phyloP scores from a whole-genome alignment of 2,888 invertebrate genomes.

The Hoplodrina blanda region DNA sequence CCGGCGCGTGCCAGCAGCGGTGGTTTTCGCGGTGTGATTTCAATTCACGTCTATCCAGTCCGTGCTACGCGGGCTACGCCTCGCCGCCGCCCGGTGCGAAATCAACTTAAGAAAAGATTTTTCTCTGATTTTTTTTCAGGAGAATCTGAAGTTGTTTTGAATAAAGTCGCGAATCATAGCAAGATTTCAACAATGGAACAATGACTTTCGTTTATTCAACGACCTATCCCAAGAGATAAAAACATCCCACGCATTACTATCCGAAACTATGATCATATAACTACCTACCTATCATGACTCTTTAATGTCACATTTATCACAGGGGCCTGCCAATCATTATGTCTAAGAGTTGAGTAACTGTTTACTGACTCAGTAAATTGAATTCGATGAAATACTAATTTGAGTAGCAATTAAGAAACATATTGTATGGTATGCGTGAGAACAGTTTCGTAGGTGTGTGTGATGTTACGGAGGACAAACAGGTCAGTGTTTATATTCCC shows the following conservation, averaged over 20 bases:
- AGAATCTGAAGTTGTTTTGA: background rate
- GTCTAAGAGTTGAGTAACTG: conserved; percentile 22
- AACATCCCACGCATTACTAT: conserved; percentile 70
- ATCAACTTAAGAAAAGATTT: no score
- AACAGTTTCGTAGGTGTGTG: conserved; percentile 40
- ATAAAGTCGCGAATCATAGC: background rate
- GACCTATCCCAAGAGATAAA: conserved; percentile 75
- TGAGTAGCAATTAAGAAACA: conserved; percentile 50
- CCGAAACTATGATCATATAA: conserved; percentile 60
- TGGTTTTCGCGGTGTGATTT: no score
- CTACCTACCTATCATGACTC: conserved; percentile 26
- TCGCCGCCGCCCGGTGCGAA: no score
- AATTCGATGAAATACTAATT: conserved; percentile 51
- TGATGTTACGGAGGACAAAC: conserved; percentile 49
- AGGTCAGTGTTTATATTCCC: conserved; percentile 66
- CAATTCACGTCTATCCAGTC: no score
- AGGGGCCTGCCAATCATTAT: conserved; percentile 17
- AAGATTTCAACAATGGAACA: background rate
- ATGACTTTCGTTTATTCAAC: conserved; percentile 63
- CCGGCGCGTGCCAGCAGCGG: no score
- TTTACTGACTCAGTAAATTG: conserved; percentile 29
- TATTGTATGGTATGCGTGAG: conserved; percentile 57
- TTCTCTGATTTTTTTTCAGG: no score
- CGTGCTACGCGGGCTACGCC: no score
- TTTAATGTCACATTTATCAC: conserved; percentile 24